phyloP scores from a whole-genome alignment of 2,888 invertebrate genomes.

The Tachystola acroxantha region DNA sequence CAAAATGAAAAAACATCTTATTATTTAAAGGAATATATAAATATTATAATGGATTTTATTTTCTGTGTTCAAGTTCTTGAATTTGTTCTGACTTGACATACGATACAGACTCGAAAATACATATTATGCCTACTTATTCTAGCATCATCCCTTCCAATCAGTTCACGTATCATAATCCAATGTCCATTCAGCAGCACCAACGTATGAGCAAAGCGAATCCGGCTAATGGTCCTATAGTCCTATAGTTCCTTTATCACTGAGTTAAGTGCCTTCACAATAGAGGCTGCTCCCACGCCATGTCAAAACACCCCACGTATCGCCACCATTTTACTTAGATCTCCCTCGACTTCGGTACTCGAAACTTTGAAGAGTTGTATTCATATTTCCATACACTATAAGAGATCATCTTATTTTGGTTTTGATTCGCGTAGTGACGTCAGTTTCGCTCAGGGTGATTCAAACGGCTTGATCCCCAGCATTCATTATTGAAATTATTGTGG shows the following conservation, averaged over 20 bases:
- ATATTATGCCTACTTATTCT: too few species aligned
- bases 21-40: too few species aligned
- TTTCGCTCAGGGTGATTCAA: constrained; percentile 50
- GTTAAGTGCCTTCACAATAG: constrained; percentile 73
- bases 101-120: too few species aligned
- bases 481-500: constrained; percentile 65
- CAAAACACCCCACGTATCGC: constrained; percentile 60
- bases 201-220: constrained; percentile 75
- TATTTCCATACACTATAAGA: neutral
- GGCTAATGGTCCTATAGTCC: constrained; percentile 70
- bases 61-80: too few species aligned
- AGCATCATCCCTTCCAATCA: constrained; percentile 41
- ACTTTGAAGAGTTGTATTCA: too few species aligned
- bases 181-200: constrained; percentile 64
- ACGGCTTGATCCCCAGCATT: constrained; percentile 59
- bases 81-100: too few species aligned
- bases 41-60: too few species aligned
- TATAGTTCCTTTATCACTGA: constrained; percentile 71
- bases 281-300: constrained; percentile 73
- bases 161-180: constrained; percentile 68
- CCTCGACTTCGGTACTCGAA: constrained; percentile 15
- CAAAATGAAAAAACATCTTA: too few species aligned
- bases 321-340: constrained; percentile 19
- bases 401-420: constrained; percentile 26
- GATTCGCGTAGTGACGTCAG: constrained; percentile 41